Percentiles rank a stretch among this genome's conserved stretches.
These are phyloP conservation scores for Amphiprion percula DNA, from an alignment of 2,113 vertebrate genomes.

Conservation along the genomic window DNA sequence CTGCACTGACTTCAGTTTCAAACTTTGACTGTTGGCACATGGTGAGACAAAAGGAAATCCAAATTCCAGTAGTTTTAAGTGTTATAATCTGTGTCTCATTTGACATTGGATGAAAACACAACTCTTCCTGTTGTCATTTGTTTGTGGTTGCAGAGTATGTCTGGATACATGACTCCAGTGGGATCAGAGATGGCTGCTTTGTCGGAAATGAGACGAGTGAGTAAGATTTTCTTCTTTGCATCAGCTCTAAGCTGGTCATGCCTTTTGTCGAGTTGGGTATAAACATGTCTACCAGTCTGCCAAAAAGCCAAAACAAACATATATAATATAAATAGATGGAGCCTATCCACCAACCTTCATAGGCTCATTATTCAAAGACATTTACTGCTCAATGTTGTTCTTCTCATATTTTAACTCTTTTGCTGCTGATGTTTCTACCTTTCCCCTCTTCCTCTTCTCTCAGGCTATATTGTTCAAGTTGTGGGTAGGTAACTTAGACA, in stretches of 20 bases:
- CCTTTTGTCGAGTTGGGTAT: background rate
- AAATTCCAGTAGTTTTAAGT: too few relatives aligned
- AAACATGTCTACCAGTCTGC: conserved; percentile 2
- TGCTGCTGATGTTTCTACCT: conserved; percentile 62
- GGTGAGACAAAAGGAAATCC: too few relatives aligned
- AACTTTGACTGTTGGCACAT: too few relatives aligned
- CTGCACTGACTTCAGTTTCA: too few relatives aligned
- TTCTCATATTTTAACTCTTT: conserved; percentile 35
- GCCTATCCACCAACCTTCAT: too few relatives aligned
- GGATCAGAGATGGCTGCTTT: conserved; percentile 90
- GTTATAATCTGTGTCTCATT: too few relatives aligned
- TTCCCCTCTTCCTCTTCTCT: conserved; percentile 59
- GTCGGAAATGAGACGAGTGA: conserved; percentile 93
- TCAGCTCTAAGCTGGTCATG: background rate
- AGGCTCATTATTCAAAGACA: background rate
- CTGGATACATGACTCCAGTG: conserved; percentile 92
- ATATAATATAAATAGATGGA: too few relatives aligned
- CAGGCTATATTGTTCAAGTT: conserved; percentile 82
- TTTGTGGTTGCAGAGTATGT: conserved; percentile 85
- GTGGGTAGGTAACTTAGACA: conserved; percentile 82
- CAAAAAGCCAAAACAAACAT: too few relatives aligned
- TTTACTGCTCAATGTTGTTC: conserved; percentile 5
- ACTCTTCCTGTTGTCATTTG: background rate
- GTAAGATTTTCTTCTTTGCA: conserved; percentile 39
- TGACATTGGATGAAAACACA: too few relatives aligned